Conservation (phyloP, 2,888 invertebrate species). For the Hirudinaria manillensis region DNA sequence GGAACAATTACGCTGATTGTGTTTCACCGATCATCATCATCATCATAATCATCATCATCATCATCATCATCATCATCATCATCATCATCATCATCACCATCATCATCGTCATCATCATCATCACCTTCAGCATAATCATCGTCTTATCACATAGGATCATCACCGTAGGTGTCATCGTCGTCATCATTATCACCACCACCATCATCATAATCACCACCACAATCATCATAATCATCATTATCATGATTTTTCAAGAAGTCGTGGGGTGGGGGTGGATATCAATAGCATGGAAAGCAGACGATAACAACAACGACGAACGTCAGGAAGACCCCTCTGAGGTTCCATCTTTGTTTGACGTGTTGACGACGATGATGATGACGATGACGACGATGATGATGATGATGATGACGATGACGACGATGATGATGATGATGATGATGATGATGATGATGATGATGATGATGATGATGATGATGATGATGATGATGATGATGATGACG, state of each 20-base stretch:
- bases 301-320: too few species aligned
- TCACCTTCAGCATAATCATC: neutral
- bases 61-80: slow-evolving; percentile 11
- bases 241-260: neutral
- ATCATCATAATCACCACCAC: slow-evolving; percentile 3
- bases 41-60: neutral
- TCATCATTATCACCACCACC: slow-evolving; percentile 1
- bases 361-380: neutral
- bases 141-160: neutral
- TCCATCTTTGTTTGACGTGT: neutral
- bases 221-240: neutral
- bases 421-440: neutral
- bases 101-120: slow-evolving; percentile 8
- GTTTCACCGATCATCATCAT: neutral
- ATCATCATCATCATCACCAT: slow-evolving; percentile 5
- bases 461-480: slow-evolving; percentile 27
- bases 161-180: neutral
- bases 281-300: too few species aligned
- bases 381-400: neutral
- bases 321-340: slow-evolving; percentile 1
- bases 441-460: neutral
- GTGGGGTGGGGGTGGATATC: too few species aligned
- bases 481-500: slow-evolving; percentile 29
- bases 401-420: neutral
- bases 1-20: neutral